Evolutionary conservation across 2,888 invertebrate genomes (phyloP).

Genomic region (Sarcophaga rosellei): DNA sequence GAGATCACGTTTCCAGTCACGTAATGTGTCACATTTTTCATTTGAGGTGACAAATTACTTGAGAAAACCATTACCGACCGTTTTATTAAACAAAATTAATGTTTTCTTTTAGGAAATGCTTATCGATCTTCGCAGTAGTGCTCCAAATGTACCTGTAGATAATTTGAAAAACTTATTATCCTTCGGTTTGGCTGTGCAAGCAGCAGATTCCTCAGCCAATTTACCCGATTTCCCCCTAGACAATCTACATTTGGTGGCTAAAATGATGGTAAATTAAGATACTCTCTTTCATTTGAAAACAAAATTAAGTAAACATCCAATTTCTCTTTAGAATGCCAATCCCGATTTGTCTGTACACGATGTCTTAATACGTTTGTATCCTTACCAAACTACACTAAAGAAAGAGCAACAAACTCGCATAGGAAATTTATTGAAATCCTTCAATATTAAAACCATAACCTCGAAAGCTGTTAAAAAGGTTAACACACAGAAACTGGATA

Average conservation of each 20-base stretch:
- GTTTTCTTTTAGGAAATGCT: constrained; percentile 83
- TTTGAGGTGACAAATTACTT: constrained; percentile 71
- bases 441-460: constrained; percentile 81
- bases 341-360: constrained; percentile 86
- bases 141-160: constrained; percentile 83
- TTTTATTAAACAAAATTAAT: neutral
- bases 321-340: constrained; percentile 85
- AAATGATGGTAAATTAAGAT: constrained; percentile 75
- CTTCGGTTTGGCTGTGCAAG: constrained; percentile 89
- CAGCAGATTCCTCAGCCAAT: constrained; percentile 86
- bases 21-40: constrained; percentile 85
- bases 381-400: constrained; percentile 90
- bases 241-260: constrained; percentile 86
- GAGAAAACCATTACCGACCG: too few species aligned
- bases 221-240: constrained; percentile 96
- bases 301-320: neutral
- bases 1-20: constrained; percentile 96
- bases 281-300: neutral
- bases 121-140: constrained; percentile 81
- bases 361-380: constrained; percentile 90
- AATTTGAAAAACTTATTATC: constrained; percentile 83
- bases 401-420: constrained; percentile 89
- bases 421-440: constrained; percentile 86
- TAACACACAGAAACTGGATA: constrained; percentile 28
- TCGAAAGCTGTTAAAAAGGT: constrained; percentile 71